Conservation (phyloP, 1,140 invertebrate species). For the Aethina tumida region DNA sequence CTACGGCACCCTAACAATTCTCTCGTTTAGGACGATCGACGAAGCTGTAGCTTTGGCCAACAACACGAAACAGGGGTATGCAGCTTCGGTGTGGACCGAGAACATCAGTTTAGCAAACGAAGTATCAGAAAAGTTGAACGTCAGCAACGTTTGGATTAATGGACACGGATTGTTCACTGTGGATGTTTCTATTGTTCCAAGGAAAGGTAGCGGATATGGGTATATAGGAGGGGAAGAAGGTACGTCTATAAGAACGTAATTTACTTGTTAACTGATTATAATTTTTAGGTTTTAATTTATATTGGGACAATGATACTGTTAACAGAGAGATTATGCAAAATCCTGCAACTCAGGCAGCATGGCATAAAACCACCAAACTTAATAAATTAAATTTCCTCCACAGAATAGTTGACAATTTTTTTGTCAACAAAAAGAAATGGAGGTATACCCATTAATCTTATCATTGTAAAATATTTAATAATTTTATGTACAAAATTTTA, state of each 20-base stretch:
- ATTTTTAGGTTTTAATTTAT: conserved; percentile 3
- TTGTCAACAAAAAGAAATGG: too few relatives aligned
- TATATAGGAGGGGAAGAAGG: conserved; percentile 35
- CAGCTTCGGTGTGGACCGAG: conserved; percentile 47
- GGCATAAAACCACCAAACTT: not conserved
- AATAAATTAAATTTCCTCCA: too few relatives aligned
- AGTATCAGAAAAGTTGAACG: conserved; percentile 39
- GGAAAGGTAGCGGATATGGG: conserved; percentile 41
- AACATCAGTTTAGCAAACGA: conserved; percentile 46
- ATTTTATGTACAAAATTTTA: too few relatives aligned
- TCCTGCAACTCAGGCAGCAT: too few relatives aligned
- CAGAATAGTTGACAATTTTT: conserved; percentile 6
- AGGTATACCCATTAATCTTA: too few relatives aligned
- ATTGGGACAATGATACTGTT: not conserved
- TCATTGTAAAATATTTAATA: too few relatives aligned
- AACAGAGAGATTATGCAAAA: not conserved
- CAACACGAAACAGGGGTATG: conserved; percentile 42
- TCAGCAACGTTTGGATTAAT: conserved; percentile 49
- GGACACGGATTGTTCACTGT: conserved; percentile 43
- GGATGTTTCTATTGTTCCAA: conserved; percentile 40
- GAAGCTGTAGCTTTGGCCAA: conserved; percentile 49
- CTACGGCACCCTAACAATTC: conserved; percentile 35
- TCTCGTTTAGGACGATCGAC: conserved; percentile 49
- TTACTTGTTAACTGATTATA: conserved; percentile 1
- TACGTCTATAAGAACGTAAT: conserved; percentile 13